Evolutionary conservation across 1,140 invertebrate genomes (phyloP), one percentile per base, ranked within the genome.

Genomic region (Scylla paramamosain): DNA sequence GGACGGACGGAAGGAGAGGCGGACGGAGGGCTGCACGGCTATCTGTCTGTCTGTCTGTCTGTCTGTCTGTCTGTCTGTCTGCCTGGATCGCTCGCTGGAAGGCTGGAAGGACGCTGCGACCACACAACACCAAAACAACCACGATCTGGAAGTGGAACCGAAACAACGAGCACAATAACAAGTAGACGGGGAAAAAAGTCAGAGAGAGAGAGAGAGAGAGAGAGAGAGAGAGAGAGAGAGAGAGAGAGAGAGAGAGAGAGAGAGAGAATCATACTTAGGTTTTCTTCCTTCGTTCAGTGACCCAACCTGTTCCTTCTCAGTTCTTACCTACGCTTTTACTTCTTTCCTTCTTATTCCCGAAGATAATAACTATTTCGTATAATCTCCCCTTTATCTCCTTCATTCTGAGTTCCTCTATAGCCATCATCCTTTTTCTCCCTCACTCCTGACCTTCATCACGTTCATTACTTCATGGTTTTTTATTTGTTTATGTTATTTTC

Each of bases 241-340:
- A 77, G 67, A 77, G 67, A 77, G 67, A 77, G 67, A 77, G 67
- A 77, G 67, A 77, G 67, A 77, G 67, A 77, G 67, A 77, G 67
- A 77, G 67, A 59, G 46, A 14, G 52, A 59, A 8, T 59, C 16
- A 59, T n/a, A 12, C 52, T 59, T 14, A 48, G 14, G 46, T 59
- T 59, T 14, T 59, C 52, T 59, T 59, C 10, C 52, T 59, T 59
- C 67, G 8, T 77, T n/a, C 67, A n/a, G 0, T 77, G 2, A n/a
- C 67, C n/a, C 25, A n/a, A 25, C 6, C 67, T 77, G 0, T n/a
- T n/a, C n/a, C 1, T n/a, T n/a, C 16, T n/a, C 67, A 77, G n/a
- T n/a, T 77, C 67, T n/a, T 59, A 4, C 20, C 52, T 16, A 16
- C 52, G 52, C 52, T 59, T 12, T 8, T 0, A 59, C 52, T 59